Conservation (phyloP, 2,888 invertebrate species). For the Drosophila flavopinicola region DNA sequence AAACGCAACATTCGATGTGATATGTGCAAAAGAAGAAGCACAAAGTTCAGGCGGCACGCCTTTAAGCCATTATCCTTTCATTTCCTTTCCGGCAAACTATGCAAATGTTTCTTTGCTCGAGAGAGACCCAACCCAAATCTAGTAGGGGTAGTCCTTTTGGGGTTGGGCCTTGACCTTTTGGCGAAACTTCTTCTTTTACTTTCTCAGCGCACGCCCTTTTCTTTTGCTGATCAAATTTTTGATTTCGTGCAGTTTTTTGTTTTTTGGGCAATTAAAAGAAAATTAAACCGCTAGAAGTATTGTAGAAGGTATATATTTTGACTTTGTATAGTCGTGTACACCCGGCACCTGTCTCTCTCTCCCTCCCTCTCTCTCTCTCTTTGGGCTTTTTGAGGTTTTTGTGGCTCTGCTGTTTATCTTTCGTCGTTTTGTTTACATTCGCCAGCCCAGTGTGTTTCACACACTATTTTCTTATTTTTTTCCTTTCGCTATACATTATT, state of each 20-base stretch:
- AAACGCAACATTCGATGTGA: conserved; percentile 42
- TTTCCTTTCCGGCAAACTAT: conserved; percentile 33
- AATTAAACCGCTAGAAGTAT: conserved; percentile 11
- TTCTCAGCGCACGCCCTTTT: conserved; percentile 7
- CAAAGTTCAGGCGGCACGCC: conserved; percentile 49
- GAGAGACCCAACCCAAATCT: conserved; percentile 31
- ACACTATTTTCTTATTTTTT: conserved; percentile 16
- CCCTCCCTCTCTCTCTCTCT: neutral
- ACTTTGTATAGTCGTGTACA: neutral
- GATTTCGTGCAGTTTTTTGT: neutral
- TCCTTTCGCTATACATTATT: conserved; percentile 32
- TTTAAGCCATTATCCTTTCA: conserved; percentile 14
- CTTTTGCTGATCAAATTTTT: conserved; percentile 38
- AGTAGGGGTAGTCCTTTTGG: conserved; percentile 13
- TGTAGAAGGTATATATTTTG: conserved; percentile 22
- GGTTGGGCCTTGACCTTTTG: conserved; percentile 64
- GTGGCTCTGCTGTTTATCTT: conserved; percentile 77
- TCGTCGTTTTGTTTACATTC: conserved; percentile 74
- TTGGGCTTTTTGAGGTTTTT: conserved; percentile 39
- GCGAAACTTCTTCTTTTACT: neutral
- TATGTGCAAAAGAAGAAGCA: neutral
- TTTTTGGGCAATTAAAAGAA: conserved; percentile 39
- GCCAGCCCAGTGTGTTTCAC: conserved; percentile 22
- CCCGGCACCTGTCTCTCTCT: neutral
- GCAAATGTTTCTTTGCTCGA: conserved; percentile 44